Evolutionary conservation across 2,113 vertebrate species (phyloP).

Genomic region (Spheniscus mendiculus): DNA sequence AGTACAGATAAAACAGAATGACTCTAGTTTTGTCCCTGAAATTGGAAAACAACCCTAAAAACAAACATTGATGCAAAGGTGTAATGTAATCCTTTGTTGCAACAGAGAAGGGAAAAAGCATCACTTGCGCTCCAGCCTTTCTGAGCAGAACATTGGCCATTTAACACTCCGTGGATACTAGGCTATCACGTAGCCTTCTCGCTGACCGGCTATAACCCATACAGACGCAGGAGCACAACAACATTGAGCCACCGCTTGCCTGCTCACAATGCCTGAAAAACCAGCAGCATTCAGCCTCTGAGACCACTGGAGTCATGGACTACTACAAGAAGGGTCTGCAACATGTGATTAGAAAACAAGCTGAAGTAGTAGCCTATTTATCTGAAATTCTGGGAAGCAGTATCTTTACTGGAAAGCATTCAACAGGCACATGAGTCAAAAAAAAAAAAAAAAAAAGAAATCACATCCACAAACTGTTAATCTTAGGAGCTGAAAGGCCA

Average conservation of each 20-base stretch:
- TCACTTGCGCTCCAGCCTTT: background rate
- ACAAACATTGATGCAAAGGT: background rate
- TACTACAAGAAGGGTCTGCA: background rate
- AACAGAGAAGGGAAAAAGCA: background rate
- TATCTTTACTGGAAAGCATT: background rate
- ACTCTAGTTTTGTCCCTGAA: background rate
- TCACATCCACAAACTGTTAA: background rate
- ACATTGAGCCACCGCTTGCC: background rate
- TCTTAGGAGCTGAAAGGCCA: background rate
- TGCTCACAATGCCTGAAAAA: background rate
- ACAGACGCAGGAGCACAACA: background rate
- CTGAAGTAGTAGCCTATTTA: background rate
- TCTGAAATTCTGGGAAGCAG: background rate
- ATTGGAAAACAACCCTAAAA: background rate
- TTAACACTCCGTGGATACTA: background rate
- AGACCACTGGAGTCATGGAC: background rate
- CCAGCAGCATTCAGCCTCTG: background rate
- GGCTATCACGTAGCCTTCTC: background rate
- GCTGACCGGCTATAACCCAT: background rate
- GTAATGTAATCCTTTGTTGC: background rate
- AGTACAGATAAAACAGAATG: background rate
- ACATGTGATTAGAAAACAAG: background rate
- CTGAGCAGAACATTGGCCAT: background rate
- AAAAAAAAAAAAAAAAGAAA: background rate
- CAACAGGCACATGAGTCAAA: background rate